These are phyloP conservation scores for Idaea aversata DNA, from an alignment of 2,888 invertebrate genomes.

Conservation along the genomic window DNA sequence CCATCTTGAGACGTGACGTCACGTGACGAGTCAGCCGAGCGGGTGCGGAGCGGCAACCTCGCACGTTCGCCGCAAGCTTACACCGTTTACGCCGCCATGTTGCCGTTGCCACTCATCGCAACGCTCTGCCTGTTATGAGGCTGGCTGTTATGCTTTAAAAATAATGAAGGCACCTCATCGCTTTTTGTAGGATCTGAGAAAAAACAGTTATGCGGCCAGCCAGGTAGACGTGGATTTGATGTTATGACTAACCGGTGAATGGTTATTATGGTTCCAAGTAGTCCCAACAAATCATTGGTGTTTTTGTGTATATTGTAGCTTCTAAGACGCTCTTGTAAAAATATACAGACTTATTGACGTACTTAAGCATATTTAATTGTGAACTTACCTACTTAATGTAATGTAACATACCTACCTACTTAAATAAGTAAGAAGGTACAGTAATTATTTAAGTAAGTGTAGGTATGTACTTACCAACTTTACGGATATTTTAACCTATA, in stretches of 20 bases:
- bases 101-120: slow-evolving; percentile 48
- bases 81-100: slow-evolving; percentile 51
- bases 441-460: too few species aligned
- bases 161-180: slow-evolving; percentile 50
- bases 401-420: too few species aligned
- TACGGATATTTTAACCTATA: too few species aligned
- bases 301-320: neutral
- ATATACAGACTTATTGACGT: neutral
- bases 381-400: too few species aligned
- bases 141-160: slow-evolving; percentile 63
- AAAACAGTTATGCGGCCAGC: slow-evolving; percentile 72
- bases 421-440: too few species aligned
- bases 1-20: slow-evolving; percentile 81
- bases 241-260: slow-evolving; percentile 16
- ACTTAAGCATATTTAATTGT: too few species aligned
- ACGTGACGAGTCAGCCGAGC: slow-evolving; percentile 78
- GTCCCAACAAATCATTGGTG: neutral
- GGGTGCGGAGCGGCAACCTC: slow-evolving; percentile 69
- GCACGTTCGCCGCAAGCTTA: slow-evolving; percentile 34
- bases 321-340: neutral
- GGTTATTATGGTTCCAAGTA: slow-evolving; percentile 8
- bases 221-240: slow-evolving; percentile 56
- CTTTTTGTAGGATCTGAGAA: slow-evolving; percentile 69
- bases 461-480: too few species aligned
- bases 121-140: slow-evolving; percentile 43